Evolutionary conservation across 2,797 vertebrate genomes (phyloP).

Genomic region (Tamandua tetradactyla): DNA sequence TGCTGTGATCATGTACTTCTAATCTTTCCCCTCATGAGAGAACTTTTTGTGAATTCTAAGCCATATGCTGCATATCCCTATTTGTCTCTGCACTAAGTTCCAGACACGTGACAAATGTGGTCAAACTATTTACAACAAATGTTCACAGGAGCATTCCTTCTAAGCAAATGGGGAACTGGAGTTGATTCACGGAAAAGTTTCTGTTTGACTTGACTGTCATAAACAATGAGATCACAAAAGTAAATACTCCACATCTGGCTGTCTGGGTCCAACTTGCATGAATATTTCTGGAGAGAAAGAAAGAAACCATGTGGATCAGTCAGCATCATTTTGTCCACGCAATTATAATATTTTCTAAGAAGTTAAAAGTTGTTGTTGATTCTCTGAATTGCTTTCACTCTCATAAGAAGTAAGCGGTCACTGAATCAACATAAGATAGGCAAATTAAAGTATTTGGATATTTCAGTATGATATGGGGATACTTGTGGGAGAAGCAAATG

Average conservation of each 20-base stretch:
- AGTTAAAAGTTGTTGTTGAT: background rate
- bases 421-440: background rate
- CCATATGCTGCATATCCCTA: slow-evolving; percentile 40
- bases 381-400: slow-evolving; percentile 33
- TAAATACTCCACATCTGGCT: slow-evolving; percentile 81
- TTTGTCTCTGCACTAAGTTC: slow-evolving; percentile 59
- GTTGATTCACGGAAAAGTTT: slow-evolving; percentile 67
- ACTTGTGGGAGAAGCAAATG: fast-evolving
- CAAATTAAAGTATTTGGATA: background rate
- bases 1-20: slow-evolving; percentile 72
- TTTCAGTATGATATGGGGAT: background rate
- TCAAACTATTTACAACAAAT: slow-evolving; percentile 46
- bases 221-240: slow-evolving; percentile 73
- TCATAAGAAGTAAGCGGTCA: background rate
- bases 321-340: slow-evolving; percentile 47
- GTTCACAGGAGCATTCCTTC: slow-evolving; percentile 45
- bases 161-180: slow-evolving; percentile 53
- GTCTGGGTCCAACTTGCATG: slow-evolving; percentile 35
- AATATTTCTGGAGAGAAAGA: slow-evolving; percentile 77
- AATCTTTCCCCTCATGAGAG: slow-evolving; percentile 67
- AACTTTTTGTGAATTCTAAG: slow-evolving; percentile 68
- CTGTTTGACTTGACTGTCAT: slow-evolving; percentile 75
- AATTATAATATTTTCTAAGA: slow-evolving; percentile 59
- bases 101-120: slow-evolving; percentile 44
- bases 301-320: slow-evolving; percentile 71